Evolutionary conservation across 2,888 invertebrate genomes (phyloP).

Genomic region (Pterostichus niger): DNA sequence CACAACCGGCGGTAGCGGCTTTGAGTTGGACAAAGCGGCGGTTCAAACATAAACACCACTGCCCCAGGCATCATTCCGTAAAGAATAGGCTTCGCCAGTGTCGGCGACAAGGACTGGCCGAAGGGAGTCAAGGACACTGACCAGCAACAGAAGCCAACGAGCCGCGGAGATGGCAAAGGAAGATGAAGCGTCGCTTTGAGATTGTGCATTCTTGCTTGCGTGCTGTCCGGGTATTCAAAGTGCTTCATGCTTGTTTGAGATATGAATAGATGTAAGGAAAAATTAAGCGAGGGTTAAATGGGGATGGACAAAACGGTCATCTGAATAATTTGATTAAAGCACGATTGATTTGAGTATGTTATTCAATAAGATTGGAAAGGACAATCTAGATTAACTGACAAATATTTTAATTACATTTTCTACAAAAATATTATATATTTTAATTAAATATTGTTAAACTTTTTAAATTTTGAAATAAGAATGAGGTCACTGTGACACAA

Average conservation of each 20-base stretch:
- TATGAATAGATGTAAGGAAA: conserved; percentile 11
- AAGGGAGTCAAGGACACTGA: conserved; percentile 11
- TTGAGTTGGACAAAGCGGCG: conserved; percentile 17
- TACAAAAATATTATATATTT: too few species aligned
- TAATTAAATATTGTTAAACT: too few species aligned
- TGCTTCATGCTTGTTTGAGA: conserved; percentile 10
- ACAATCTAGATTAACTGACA: too few species aligned
- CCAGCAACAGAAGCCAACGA: conserved; percentile 35
- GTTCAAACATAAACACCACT: conserved; percentile 15
- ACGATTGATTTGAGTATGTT: background rate
- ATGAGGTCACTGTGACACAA: too few species aligned
- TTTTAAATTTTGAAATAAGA: too few species aligned
- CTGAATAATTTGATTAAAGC: background rate
- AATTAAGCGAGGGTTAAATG: conserved; percentile 2
- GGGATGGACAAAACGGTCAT: background rate
- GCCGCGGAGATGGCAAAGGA: conserved; percentile 3
- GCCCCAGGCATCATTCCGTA: conserved; percentile 18
- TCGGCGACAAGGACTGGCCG: background rate
- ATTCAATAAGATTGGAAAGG: too few species aligned
- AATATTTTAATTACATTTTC: too few species aligned
- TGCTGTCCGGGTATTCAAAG: background rate
- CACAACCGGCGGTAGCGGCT: background rate
- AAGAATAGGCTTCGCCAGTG: background rate
- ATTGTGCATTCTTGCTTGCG: conserved; percentile 34
- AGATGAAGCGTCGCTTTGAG: conserved; percentile 40